Percentiles rank a stretch among this genome's conserved stretches.
phyloP scores from a whole-genome alignment of 2,888 invertebrate genomes.

The Apotomis turbidana region DNA sequence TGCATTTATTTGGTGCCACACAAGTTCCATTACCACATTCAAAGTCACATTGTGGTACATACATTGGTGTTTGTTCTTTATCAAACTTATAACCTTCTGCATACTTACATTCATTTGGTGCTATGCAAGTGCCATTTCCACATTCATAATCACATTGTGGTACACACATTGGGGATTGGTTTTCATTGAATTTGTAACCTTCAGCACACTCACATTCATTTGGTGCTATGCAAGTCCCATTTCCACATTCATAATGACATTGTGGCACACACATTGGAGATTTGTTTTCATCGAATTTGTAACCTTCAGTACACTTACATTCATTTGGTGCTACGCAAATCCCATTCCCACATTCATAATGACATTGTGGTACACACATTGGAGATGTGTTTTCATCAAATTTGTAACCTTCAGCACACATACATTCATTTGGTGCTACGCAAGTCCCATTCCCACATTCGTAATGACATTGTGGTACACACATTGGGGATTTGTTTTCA shows the following conservation, averaged over 20 bases:
- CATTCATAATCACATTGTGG: conserved; percentile 54
- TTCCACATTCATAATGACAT: conserved; percentile 53
- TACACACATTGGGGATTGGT: conserved; percentile 39
- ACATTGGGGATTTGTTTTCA: conserved; percentile 23
- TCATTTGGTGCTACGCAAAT: conserved; percentile 42
- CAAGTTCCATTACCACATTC: conserved; percentile 44
- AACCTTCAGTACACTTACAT: conserved; percentile 41
- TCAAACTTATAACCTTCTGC: conserved; percentile 3
- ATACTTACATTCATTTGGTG: conserved; percentile 57
- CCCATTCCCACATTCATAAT: conserved; percentile 43
- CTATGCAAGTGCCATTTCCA: conserved; percentile 58
- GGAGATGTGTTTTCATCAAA: conserved; percentile 30
- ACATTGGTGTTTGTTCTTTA: conserved; percentile 17
- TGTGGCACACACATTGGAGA: conserved; percentile 46
- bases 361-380: conserved; percentile 46
- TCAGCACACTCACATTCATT: conserved; percentile 53
- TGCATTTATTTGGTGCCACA: conserved; percentile 42
- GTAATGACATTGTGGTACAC: conserved; percentile 49
- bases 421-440: conserved; percentile 58
- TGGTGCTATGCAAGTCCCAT: conserved; percentile 60
- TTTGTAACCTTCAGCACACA: conserved; percentile 39
- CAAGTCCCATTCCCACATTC: conserved; percentile 62
- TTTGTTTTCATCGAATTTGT: conserved; percentile 3
- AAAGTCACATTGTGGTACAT: conserved; percentile 34
- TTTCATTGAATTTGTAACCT: conserved; percentile 39